Base-by-base conservation (phyloP, 2,113 vertebrate species). In the Cyprinodon variegatus region DNA sequence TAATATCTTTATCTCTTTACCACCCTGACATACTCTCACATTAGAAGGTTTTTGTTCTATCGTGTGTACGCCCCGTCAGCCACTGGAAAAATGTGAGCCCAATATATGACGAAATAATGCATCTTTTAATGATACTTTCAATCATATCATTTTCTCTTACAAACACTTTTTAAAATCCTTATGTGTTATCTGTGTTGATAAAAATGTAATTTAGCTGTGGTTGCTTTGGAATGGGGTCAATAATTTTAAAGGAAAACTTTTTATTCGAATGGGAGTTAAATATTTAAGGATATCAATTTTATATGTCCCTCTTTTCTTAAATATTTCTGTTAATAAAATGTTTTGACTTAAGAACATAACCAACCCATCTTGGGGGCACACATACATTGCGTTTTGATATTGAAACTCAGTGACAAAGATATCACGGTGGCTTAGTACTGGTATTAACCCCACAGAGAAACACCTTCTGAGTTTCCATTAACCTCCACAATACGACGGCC, bases 391-490 rank as follows among this genome's bases (percentile, higher is more conserved):
- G 86, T 78, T 89, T 68, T 86, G 50, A 84, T 89, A 83, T 83
- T 57, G 70, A 79, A 67, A 74, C 82, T 77, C 45, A 65, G 69
- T 78, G 70, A 88, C 78, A 71, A 65, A 72, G 65, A 68, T 76
- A 81, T 66, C 41, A 78, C 14, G 65, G 61, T 70, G 80, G 79
- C 83, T 88, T 80, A 83, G 71, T 45, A 3, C 39, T 71, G 71
- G 68, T 77, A 70, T 85, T 86, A 88, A 87, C 76, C 69, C 69
- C 29, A 50, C 83, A 84, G 85, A 83, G 80, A 83, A 85, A 82
- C 8, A 61, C 37, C 84, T 73, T 83, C 77, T 84, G 80, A 66
- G 77, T 89, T 90, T 81, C 83, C 86, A 87, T 90, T 90, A 86
- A 80, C 83, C 81, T 79, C 74, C 80, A 89, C 87, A 90, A 90